A percentile compares a stretch with the other conserved stretches of the same genome.
Conservation (phyloP, 2,888 invertebrate species). For the Mesorhabditis sp. region DNA sequence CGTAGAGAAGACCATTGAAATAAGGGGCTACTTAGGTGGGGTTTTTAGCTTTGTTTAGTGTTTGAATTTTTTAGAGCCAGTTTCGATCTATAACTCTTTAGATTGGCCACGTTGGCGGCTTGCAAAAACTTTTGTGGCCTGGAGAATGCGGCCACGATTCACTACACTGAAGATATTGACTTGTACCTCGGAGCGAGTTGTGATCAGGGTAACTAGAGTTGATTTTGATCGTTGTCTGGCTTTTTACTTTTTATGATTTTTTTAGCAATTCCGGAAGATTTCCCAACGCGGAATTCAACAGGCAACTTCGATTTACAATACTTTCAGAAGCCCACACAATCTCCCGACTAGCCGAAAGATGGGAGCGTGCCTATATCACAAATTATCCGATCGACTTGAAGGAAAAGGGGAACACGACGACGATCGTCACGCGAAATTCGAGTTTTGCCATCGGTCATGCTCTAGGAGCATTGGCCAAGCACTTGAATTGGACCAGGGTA, state of each 20-base stretch:
- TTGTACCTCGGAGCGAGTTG: conserved; percentile 32
- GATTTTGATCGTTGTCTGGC: too few species aligned
- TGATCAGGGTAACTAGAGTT: conserved; percentile 21
- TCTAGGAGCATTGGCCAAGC: neutral
- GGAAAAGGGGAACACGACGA: conserved; percentile 9
- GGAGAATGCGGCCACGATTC: conserved; percentile 31
- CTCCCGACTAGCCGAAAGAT: conserved; percentile 26
- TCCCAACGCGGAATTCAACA: neutral
- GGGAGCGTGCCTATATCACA: conserved; percentile 23
- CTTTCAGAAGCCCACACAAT: conserved; percentile 30
- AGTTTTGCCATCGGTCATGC: neutral
- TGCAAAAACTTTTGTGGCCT: conserved; percentile 38
- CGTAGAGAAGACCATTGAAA: too few species aligned
- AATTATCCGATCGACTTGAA: neutral
- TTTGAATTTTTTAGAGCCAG: too few species aligned
- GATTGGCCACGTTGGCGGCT: conserved; percentile 28
- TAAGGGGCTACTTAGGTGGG: too few species aligned
- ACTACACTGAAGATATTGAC: conserved; percentile 29
- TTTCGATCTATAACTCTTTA: conserved; percentile 8
- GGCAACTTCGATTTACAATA: conserved; percentile 2
- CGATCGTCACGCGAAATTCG: conserved; percentile 4
- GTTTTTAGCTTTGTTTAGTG: too few species aligned
- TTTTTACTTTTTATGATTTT: neutral
- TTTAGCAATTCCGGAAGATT: neutral
- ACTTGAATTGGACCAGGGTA: neutral